Evolutionary conservation across 2,797 vertebrate species (phyloP), one percentile per base, ranked within the genome.

Genomic region (Acipenser transmontanus): DNA sequence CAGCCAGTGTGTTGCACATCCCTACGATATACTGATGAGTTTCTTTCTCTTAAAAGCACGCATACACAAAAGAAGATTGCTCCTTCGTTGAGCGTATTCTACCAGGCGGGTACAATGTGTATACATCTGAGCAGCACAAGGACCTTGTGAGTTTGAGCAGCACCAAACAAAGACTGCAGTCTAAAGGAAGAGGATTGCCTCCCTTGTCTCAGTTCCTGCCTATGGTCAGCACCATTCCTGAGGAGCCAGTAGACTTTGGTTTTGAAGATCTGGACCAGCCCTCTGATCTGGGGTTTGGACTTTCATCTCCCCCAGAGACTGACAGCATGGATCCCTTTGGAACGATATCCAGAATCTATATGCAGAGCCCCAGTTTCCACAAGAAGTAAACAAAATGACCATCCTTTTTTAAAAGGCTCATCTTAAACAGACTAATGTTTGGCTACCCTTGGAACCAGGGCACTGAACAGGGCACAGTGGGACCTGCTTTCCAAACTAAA

Each of bases 341-440:
- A 63, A 89, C 86, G 11, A 80, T 92, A 49, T 89, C 89, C n/a
- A 89, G 91, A 70, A 80, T 91, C 17, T 80, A 84, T 0, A 89
- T 95, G 61, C 88, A 92, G 67, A 95, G 94, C 63, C 94, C 93
- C 50, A 97, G 94, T 75, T 99, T 96, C 71, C 91, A 92, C 74
- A 89, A 93, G 65, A 85, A 92, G 82, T 77, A 87, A 90, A 62
- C 49, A 3, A 34, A 34, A 34, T 34, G 34, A 34, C 34, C 34
- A 34, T 3, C 34, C 34, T 34, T 34, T 34, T 34, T 34, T 34
- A 34, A 34, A 34, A 34, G 34, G 34, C 34, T 34, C 34, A 34
- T 34, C 34, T 34, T 34, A 34, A 34, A 34, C 34, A 34, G 34
- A 34, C 34, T 34, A 34, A 34, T 4, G 34, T 3, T 34, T 34